phyloP scores from a whole-genome alignment of 92 coral and sea anemone species.

The Pocillopora grandis region DNA sequence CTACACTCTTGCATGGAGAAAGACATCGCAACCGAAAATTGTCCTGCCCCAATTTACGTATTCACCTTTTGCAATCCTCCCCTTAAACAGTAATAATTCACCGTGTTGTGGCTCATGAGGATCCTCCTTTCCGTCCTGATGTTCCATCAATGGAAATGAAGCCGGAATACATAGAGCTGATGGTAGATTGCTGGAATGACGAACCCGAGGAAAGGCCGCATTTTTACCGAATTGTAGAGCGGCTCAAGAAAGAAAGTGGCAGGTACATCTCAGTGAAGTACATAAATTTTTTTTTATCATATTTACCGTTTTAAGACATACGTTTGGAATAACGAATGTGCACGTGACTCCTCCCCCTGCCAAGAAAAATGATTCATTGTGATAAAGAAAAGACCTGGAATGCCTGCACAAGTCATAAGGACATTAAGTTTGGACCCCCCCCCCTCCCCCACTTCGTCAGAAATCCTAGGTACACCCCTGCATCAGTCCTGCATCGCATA shows the following conservation, averaged over 20 bases:
- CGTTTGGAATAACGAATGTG: no score
- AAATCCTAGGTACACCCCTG: no score
- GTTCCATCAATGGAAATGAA: constrained; percentile 40
- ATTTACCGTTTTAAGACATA: no score
- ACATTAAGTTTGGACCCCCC: no score
- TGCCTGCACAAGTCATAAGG: no score
- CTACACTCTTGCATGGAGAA: no score
- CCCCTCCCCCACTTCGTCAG: no score
- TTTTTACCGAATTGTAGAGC: constrained; percentile 57
- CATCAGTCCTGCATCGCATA: no score
- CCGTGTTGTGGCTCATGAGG: constrained; percentile 66
- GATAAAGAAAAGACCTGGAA: not conserved
- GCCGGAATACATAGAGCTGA: constrained; percentile 56
- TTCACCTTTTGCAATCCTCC: not conserved
- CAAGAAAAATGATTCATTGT: not conserved
- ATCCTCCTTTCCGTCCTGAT: constrained; percentile 70
- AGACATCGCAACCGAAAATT: no score
- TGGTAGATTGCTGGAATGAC: constrained; percentile 72
- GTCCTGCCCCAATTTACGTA: not conserved
- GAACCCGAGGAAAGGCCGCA: constrained; percentile 67
- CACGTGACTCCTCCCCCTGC: no score
- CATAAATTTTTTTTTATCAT: no score
- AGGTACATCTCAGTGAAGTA: constrained; percentile 12
- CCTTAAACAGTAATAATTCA: constrained; percentile 68
- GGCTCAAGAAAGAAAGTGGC: constrained; percentile 55